Base-by-base conservation (phyloP, 2,797 vertebrate genomes). In the Heteromormyrus szaboi region DNA sequence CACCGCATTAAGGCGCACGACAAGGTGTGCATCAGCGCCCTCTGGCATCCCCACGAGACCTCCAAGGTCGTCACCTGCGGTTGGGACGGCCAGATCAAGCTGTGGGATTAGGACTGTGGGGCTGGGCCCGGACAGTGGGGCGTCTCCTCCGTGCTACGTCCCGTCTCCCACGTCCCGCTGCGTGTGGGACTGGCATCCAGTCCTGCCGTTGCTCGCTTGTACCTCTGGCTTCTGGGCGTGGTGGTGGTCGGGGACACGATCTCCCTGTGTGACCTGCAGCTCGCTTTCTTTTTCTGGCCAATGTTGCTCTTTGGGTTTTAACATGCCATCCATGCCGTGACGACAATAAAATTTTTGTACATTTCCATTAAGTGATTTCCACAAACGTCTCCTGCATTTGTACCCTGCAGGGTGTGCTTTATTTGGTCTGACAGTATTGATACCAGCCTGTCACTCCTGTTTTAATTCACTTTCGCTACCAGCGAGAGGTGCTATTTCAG, bases 11-110 rank as follows among this genome's bases (percentile, higher is more conserved):
- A 99, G 93, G 99, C 99, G 19, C 99, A 99, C 0, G 98, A 99
- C 92, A 99, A 99, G 94, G 99, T 99, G 91, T 99, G 99, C 93
- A 99, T 99, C 19, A 98, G 98, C 3, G 98, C 98, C 4, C 96
- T 99, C 86, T 99, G 99, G 99, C 99, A 99, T 62, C 99, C 99
- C 0, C 99, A 99, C 0, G 98, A 99, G 94, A 99, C 99, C 29
- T 99, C 98, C 76, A 99, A 99, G 94, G 98, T 99, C 90, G 98
- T 99, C 92, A 99, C 99, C 0, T 99, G 98, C 0, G 98, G 99
- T 25, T 99, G 98, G 99, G 99, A 99, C 59, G 98, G 98, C 89
- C 97, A 98, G 89, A 99, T 99, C 93, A 99, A 99, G 92, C 94
- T 99, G 0, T 99, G 99, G 99, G 98, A 99, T 93, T 99, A 93